Conservation (phyloP, 2,888 invertebrate species). For the Drosophila anomalata region DNA sequence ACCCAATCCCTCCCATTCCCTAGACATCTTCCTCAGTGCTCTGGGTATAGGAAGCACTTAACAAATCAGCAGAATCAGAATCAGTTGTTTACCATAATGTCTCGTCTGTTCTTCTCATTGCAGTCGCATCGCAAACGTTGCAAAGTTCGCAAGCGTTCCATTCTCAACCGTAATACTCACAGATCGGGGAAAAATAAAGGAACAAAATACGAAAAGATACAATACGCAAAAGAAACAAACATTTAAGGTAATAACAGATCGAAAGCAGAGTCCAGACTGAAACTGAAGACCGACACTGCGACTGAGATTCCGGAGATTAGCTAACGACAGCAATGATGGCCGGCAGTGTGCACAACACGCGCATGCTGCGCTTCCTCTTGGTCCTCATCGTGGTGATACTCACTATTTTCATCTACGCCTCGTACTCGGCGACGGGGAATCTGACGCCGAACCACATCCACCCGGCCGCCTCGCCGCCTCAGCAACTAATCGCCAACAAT, state of each 20-base stretch:
- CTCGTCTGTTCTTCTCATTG: slow-evolving; percentile 45
- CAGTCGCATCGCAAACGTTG: slow-evolving; percentile 47
- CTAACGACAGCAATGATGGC: slow-evolving; percentile 46
- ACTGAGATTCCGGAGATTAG: slow-evolving; percentile 23
- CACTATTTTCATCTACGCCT: slow-evolving; percentile 85
- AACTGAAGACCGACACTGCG: slow-evolving; percentile 12
- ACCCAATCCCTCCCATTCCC: background rate
- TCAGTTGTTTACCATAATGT: slow-evolving; percentile 40
- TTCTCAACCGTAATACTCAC: slow-evolving; percentile 19
- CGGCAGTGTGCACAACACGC: slow-evolving; percentile 82
- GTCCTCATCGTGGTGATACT: slow-evolving; percentile 83
- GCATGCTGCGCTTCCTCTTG: slow-evolving; percentile 84
- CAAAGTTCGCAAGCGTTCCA: slow-evolving; percentile 16
- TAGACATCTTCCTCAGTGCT: background rate
- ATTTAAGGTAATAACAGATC: slow-evolving; percentile 14
- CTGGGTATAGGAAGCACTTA: slow-evolving; percentile 21
- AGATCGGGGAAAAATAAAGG: background rate
- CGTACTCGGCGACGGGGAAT: slow-evolving; percentile 83
- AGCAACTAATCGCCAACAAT: slow-evolving; percentile 39
- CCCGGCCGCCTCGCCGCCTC: slow-evolving; percentile 45
- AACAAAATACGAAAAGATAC: background rate
- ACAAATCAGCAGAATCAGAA: slow-evolving; percentile 37
- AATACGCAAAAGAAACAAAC: background rate
- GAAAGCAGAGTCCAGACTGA: slow-evolving; percentile 33
- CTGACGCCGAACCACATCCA: slow-evolving; percentile 78